Evolutionary conservation across 2,888 invertebrate genomes (phyloP), one percentile per base, ranked within the genome.

Genomic region (Mimas tiliae): DNA sequence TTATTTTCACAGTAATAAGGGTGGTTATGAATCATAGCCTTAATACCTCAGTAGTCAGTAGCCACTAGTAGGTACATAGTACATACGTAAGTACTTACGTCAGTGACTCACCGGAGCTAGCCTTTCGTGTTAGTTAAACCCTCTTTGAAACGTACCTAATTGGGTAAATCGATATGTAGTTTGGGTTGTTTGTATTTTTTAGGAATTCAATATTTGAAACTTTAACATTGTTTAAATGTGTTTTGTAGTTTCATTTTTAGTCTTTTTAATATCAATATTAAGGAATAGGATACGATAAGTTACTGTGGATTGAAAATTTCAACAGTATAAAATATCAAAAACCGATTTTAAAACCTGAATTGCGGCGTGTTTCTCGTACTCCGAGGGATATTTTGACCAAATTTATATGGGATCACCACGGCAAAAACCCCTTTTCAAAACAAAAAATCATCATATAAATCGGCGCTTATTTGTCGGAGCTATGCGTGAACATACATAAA

Each of bases 111-210:
- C 42, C 58, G 58, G 7, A 58, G 58, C 58, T 42, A 58, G 58
- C 58, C 58, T 58, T 58, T 58, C 58, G 58, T 58, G 58, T 55
- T 55, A 55, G 53, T 34, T 38, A 16, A 58, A 42, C 58, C 58
- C 42, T 58, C 38, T 42, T 58, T 19, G 19, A 58, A 58, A 58
- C 19, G 58, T 58, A 58, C 19, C 19, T 58, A 58, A 58, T 42
- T 42, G 19, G 58, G 58, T 58, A 58, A 42, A 58, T 58, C 58
- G 58, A 58, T 58, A 58, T 58, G 19, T 53, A 34, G 53, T 38
- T 58, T 19, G 58, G 38, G 42, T 58, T 58, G 42, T 58, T 58
- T 55, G 7, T n/a, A n/a, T n/a, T n/a, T n/a, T n/a, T n/a, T n/a
- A n/a, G n/a, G n/a, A n/a, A n/a, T n/a, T n/a, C n/a, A n/a, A n/a